Base-by-base conservation (phyloP, 1,140 invertebrate genomes). In the Melitaea cinxia region DNA sequence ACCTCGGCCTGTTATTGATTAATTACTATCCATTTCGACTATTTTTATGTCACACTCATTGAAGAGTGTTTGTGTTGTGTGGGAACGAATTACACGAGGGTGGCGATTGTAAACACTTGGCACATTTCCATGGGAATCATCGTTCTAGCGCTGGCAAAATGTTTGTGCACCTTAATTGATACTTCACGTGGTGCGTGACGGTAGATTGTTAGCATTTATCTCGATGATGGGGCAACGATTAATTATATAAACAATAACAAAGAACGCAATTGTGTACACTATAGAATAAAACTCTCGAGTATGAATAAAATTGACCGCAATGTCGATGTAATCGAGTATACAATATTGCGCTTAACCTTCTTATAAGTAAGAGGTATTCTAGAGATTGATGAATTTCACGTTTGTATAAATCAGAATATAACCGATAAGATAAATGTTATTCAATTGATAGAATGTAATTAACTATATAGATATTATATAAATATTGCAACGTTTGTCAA, bases 51-150 rank as follows among this genome's bases (percentile, higher is more conserved):
- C 58, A 61, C 49, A 26, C 33, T 21, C 47, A 39, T 61, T 53
- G 26, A 61, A 62, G 47, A 62, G 17, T 26, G 30, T 54, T 47
- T 37, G 37, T 62, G 33, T 52, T 26, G 67, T 74, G 81, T 86
- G 85, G 83, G 85, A 88, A 85, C 77, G 37, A 28, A 71, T 47
- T 61, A 57, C 47, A 59, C 30, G 70, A 72, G 75, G 73, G 74
- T 69, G 65, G 56, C 53, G 47, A 65, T 71, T 68, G 68, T 73
- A 60, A 83, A 85, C 86, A 89, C 77, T 89, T 82, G 86, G 75
- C 62, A 67, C 33, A 68, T 82, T 89, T 89, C 87, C 81, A 86
- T 88, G 87, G 87, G 87, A 89, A 87, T 65, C 49, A 23, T 54
- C 39, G 28, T 17, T 53, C 59, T 30, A 71, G 45, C 56, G 52